Conservation (phyloP, 2,888 invertebrate species). For the Tetragonisca angustula region DNA sequence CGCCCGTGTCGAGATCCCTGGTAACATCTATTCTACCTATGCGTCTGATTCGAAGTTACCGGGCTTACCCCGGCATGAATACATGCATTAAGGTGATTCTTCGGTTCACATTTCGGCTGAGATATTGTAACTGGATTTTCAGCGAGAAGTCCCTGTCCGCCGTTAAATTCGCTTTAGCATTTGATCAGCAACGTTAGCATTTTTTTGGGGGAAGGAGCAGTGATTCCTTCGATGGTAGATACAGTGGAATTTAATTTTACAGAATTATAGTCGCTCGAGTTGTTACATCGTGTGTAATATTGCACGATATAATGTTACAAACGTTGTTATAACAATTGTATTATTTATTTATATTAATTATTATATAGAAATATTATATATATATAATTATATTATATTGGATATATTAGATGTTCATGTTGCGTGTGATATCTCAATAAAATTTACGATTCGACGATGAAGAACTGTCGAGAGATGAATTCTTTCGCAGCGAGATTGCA, state of each 20-base stretch:
- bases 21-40: conserved; percentile 49
- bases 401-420: too few species aligned
- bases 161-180: conserved; percentile 48
- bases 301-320: too few species aligned
- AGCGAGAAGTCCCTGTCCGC: conserved; percentile 45
- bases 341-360: too few species aligned
- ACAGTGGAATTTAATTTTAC: neutral
- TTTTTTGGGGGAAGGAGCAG: conserved; percentile 1
- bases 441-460: neutral
- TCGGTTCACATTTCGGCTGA: conserved; percentile 40
- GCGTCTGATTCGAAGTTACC: conserved; percentile 69
- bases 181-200: conserved; percentile 28
- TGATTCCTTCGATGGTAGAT: neutral
- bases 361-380: too few species aligned
- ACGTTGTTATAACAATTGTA: too few species aligned
- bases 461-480: neutral
- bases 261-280: too few species aligned
- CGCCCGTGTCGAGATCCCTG: conserved; percentile 44
- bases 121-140: conserved; percentile 67
- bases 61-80: conserved; percentile 74
- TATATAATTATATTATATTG: too few species aligned
- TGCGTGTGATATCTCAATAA: neutral
- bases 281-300: too few species aligned
- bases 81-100: conserved; percentile 76
- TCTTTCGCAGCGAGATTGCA: neutral